Conservation (phyloP, 2,113 vertebrate genomes). For the Pterocles burchelli region DNA sequence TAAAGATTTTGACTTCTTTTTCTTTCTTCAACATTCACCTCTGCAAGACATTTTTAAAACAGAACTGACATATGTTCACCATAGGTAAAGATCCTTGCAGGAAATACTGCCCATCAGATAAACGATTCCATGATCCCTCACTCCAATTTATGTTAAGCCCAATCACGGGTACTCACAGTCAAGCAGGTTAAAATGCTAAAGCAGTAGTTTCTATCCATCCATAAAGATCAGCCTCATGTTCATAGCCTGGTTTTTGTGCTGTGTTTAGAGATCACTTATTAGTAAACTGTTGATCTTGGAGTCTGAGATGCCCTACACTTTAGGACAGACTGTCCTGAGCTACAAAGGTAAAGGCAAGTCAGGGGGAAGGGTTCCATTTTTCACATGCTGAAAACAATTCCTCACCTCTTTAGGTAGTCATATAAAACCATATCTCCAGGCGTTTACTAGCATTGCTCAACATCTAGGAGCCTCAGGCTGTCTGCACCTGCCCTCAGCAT, state of each 20-base stretch:
- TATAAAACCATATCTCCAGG: background rate
- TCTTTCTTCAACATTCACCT: background rate
- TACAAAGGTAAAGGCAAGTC: background rate
- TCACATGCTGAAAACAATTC: background rate
- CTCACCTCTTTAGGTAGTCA: background rate
- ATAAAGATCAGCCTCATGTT: background rate
- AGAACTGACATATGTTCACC: background rate
- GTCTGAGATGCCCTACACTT: background rate
- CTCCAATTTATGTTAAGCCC: background rate
- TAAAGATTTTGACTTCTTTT: background rate
- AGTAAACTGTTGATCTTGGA: background rate
- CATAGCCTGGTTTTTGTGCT: background rate
- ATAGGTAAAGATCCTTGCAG: background rate
- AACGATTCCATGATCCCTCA: fast-evolving
- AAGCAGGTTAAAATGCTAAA: background rate
- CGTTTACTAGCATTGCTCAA: conserved; percentile 5
- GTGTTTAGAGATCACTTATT: background rate
- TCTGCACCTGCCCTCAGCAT: conserved; percentile 40
- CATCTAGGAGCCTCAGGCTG: background rate
- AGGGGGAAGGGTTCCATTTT: background rate
- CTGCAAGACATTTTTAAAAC: background rate
- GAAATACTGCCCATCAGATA: background rate
- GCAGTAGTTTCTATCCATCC: background rate
- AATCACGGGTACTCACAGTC: background rate
- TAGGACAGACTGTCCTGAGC: background rate